Conservation (phyloP, 1,140 invertebrate species). For the Hetaerina americana region DNA sequence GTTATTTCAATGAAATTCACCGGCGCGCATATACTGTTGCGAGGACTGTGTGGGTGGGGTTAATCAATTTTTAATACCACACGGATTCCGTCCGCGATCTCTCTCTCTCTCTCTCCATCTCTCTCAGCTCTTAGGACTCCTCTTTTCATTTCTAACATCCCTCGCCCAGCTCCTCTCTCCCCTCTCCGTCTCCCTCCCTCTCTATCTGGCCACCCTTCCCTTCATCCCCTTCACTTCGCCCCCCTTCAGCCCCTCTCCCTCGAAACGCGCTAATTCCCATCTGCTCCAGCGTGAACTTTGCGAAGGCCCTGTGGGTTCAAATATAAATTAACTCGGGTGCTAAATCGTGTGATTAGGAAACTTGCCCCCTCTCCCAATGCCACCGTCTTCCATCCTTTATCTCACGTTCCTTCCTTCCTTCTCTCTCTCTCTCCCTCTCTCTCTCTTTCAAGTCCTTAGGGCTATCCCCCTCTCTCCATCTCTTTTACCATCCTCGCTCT, state of each 20-base stretch:
- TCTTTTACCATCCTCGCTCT: too few species aligned
- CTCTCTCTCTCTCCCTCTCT: background rate
- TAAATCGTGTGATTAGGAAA: background rate
- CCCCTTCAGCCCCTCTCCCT: background rate
- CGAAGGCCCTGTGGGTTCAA: background rate
- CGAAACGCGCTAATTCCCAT: background rate
- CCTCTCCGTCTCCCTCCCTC: background rate
- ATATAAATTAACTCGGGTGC: background rate
- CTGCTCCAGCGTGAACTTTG: background rate
- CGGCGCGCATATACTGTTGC: too few species aligned
- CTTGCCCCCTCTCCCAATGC: background rate
- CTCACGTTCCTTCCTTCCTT: background rate
- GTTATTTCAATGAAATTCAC: too few species aligned
- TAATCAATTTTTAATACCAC: too few species aligned
- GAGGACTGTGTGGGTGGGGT: too few species aligned
- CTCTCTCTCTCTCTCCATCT: too few species aligned
- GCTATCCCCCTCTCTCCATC: too few species aligned
- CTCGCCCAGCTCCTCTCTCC: background rate
- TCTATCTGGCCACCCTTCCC: background rate
- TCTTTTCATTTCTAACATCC: too few species aligned
- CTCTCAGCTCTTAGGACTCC: too few species aligned
- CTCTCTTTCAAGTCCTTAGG: too few species aligned
- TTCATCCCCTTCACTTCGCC: background rate
- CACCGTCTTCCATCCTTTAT: background rate
- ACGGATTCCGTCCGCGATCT: too few species aligned